A percentile compares a stretch with the other conserved stretches of the same genome.
These are phyloP conservation scores for Psittacula derbiana DNA, from an alignment of 2,797 vertebrate genomes.

Conservation along the genomic window DNA sequence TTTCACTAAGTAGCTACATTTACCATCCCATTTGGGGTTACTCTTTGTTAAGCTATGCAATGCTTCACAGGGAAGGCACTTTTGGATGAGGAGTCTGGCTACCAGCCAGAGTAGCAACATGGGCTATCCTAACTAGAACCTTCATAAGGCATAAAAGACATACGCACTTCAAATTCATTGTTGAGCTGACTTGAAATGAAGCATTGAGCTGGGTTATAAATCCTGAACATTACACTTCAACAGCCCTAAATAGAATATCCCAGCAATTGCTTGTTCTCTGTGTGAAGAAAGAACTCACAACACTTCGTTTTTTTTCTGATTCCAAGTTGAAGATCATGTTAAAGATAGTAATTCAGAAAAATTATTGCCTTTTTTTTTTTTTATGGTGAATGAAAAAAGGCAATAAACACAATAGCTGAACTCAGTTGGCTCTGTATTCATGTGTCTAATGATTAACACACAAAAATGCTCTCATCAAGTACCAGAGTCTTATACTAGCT, in stretches of 20 bases:
- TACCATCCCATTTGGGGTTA: background rate
- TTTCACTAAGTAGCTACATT: background rate
- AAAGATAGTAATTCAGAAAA: background rate
- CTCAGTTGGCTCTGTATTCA: background rate
- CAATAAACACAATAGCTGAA: slow-evolving; percentile 23
- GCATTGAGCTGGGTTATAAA: background rate
- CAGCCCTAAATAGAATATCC: background rate
- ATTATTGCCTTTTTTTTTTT: background rate
- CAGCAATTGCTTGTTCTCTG: background rate
- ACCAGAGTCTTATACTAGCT: background rate
- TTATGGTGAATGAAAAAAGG: background rate
- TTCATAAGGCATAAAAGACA: background rate
- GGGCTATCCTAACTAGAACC: background rate
- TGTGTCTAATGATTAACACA: background rate
- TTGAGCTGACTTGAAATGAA: background rate
- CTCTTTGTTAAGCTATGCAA: background rate
- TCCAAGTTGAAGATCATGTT: background rate
- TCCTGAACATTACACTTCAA: background rate
- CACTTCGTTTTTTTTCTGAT: background rate
- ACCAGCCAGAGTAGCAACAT: background rate
- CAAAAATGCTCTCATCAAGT: background rate
- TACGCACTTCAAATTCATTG: background rate
- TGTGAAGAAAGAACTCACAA: background rate
- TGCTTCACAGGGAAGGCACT: background rate
- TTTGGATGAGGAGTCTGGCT: background rate